phyloP scores from a whole-genome alignment of 2,888 invertebrate genomes.

The Pandemis cinnamomeana region DNA sequence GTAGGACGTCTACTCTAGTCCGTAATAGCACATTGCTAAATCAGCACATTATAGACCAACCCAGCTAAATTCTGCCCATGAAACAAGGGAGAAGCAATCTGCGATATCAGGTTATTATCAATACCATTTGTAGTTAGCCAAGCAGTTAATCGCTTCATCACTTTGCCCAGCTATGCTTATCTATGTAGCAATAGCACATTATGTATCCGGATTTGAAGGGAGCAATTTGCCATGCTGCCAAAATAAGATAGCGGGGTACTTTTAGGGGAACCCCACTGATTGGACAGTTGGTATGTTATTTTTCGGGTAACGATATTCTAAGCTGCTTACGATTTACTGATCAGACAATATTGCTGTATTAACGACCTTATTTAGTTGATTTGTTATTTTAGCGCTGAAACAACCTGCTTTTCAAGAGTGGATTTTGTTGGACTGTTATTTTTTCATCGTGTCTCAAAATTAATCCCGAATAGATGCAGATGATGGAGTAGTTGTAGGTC shows the following conservation, averaged over 20 bases:
- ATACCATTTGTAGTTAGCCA: slow-evolving; percentile 57
- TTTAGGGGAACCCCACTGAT: slow-evolving; percentile 48
- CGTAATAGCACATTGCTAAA: background rate
- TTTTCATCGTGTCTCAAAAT: no score
- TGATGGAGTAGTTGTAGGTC: no score
- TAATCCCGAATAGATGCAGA: no score
- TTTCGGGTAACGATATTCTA: slow-evolving; percentile 40
- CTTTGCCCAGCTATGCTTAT: slow-evolving; percentile 66
- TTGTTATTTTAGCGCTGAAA: slow-evolving; percentile 12
- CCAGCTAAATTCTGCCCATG: background rate
- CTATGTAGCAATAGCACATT: slow-evolving; percentile 19
- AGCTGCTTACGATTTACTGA: slow-evolving; percentile 36
- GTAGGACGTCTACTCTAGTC: background rate
- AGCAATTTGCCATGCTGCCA: slow-evolving; percentile 74
- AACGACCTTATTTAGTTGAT: slow-evolving; percentile 19
- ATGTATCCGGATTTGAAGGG: slow-evolving; percentile 68
- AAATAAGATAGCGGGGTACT: slow-evolving; percentile 62
- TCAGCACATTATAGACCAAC: background rate
- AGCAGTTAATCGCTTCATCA: slow-evolving; percentile 75
- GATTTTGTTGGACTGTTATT: no score
- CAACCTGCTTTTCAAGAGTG: background rate
- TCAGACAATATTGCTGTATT: slow-evolving; percentile 12
- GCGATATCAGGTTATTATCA: slow-evolving; percentile 67
- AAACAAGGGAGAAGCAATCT: slow-evolving; percentile 54
- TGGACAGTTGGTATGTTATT: slow-evolving; percentile 36